Conservation (phyloP, 2,797 vertebrate species). For the Bradypodion pumilum region DNA sequence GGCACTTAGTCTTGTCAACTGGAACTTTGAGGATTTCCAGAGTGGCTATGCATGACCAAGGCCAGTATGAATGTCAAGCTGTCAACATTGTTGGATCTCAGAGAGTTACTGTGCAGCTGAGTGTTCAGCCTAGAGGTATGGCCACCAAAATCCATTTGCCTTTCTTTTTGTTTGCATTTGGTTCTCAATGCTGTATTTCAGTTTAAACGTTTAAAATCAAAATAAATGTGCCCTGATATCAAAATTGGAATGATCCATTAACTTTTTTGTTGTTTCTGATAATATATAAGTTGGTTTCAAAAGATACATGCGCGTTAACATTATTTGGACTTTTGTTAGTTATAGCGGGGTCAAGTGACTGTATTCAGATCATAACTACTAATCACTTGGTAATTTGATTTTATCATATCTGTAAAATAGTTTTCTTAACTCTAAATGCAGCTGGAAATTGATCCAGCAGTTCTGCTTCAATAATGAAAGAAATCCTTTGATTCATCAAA, state of each 20-base stretch:
- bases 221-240: slow-evolving; percentile 71
- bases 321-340: background rate
- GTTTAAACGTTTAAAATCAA: background rate
- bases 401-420: background rate
- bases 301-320: background rate
- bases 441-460: background rate
- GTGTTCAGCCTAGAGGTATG: slow-evolving; percentile 90
- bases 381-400: background rate
- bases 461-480: background rate
- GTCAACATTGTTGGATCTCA: slow-evolving; percentile 92
- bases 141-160: background rate
- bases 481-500: background rate
- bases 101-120: slow-evolving; percentile 82
- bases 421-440: background rate
- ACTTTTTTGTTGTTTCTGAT: background rate
- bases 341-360: background rate
- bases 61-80: slow-evolving; percentile 97
- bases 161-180: background rate
- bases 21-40: slow-evolving; percentile 90
- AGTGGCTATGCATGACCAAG: slow-evolving; percentile 92
- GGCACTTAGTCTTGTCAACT: slow-evolving; percentile 87
- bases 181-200: background rate
- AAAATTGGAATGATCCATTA: background rate
- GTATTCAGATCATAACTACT: background rate
- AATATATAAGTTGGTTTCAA: background rate